These are phyloP conservation scores for Poicephalus meyeri DNA, from an alignment of 2,113 vertebrate genomes.

Conservation along the genomic window DNA sequence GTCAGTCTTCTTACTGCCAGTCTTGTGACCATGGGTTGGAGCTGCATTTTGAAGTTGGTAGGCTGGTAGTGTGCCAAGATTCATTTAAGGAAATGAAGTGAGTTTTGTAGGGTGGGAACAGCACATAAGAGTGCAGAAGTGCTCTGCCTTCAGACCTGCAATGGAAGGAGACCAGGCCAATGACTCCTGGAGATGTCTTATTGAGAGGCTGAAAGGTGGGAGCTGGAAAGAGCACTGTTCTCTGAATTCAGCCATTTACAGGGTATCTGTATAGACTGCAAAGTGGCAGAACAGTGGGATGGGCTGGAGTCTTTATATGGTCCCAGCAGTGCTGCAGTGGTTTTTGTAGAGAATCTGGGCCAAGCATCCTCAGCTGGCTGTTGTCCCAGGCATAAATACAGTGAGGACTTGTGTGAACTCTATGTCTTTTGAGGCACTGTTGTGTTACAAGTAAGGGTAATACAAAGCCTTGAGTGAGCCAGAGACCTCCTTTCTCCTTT, in stretches of 20 bases:
- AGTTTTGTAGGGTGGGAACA: background rate
- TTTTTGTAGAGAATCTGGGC: background rate
- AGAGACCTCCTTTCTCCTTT: background rate
- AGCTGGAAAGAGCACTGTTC: background rate
- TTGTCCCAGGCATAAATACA: background rate
- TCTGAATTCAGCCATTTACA: background rate
- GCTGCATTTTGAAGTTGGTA: background rate
- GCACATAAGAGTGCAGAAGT: background rate
- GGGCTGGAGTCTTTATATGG: background rate
- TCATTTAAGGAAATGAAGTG: background rate
- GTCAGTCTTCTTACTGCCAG: background rate
- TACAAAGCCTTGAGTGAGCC: background rate
- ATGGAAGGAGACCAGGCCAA: background rate
- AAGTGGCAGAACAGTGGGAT: background rate
- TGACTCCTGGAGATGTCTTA: background rate
- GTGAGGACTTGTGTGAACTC: background rate
- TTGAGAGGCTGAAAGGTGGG: background rate
- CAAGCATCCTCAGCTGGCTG: background rate
- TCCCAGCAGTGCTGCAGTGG: background rate
- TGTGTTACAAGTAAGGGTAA: background rate
- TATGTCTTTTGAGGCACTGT: background rate
- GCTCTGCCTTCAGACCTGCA: background rate
- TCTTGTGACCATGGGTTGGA: background rate
- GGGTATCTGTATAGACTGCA: background rate
- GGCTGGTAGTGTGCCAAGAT: conserved; percentile 8